Evolutionary conservation across 2,113 vertebrate species (phyloP).

Genomic region (Dromaius novaehollandiae): DNA sequence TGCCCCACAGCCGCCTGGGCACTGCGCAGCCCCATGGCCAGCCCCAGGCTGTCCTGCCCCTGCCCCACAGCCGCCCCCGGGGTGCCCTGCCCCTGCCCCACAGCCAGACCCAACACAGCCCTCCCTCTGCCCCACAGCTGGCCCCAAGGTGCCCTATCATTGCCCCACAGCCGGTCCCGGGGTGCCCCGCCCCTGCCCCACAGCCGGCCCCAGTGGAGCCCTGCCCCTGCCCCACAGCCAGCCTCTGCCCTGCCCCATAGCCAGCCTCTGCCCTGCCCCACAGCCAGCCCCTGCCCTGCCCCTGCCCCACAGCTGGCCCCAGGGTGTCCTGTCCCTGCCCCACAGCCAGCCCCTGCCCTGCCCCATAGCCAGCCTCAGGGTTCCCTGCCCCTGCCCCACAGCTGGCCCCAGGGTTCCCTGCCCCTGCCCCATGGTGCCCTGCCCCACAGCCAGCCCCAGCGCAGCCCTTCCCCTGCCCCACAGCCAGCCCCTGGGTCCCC

Average conservation of each 20-base stretch:
- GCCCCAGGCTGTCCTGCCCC: not conserved
- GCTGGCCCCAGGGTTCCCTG: rapidly evolving
- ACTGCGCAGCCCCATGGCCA: not conserved
- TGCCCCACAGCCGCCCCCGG: not conserved
- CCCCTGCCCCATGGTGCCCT: not conserved
- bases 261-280: no score
- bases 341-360: not conserved
- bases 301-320: not conserved
- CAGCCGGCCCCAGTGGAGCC: no score
- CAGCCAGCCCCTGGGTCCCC: no score
- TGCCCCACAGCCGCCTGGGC: no score
- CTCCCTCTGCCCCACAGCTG: not conserved
- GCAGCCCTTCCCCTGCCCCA: no score
- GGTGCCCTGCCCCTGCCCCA: not conserved
- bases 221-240: not conserved
- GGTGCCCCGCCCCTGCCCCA: no score
- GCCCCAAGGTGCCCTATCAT: no score
- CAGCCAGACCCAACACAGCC: not conserved
- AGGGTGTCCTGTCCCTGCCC: not conserved
- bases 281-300: not conserved
- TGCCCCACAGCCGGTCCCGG: not conserved
- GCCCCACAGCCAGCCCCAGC: no score
- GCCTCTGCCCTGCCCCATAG: no score
- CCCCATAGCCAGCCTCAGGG: no score
- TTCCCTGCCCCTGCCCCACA: no score